Base-by-base conservation (phyloP, 1,140 invertebrate genomes). In the Prorops nasuta region DNA sequence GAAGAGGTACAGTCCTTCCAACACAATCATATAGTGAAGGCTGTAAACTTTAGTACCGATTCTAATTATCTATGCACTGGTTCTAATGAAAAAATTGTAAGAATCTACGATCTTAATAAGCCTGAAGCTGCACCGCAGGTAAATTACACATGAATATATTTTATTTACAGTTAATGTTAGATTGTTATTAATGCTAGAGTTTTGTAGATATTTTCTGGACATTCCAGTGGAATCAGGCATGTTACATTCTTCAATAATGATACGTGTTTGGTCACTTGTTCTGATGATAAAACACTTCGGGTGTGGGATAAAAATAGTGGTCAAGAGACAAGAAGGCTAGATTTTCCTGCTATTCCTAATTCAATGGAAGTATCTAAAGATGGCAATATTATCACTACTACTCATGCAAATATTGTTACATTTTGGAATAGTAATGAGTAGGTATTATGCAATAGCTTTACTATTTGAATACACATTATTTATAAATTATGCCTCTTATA, bases 21-120 rank as follows among this genome's bases (percentile, higher is more conserved):
- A 66, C 95, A 98, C 72, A 93, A 94, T 65, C 96, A 98, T 67
- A 98, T 98, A 59, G 96, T 98, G 1, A 98, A 98, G 77, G 90
- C 89, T 68, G 95, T 98, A 1, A 86, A 92, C 68, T 98, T 98
- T 67, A 94, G 91, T 58, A 78, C 80, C 6, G 90, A 93, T 63
- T 89, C 89, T 37, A 83, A 83, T 52, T 75, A 88, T 35, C 78
- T 98, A 37, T 86, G 91, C 8, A 98, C 95, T 10, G 94, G 90
- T 7, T 95, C 92, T 64, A 97, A 97, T 74, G 95, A 98, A 71
- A 98, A 97, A 77, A 76, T 96, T 2, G 81, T 98, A 42, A 79
- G 91, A 60, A 88, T 98, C 51, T 98, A 89, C 79, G 93, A 98
- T 83, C 81, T 98, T 45, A 88, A 90, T 59, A 90, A 93, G 71